Base-by-base conservation (phyloP, 2,888 invertebrate species). In the Cerceris rybyensis region DNA sequence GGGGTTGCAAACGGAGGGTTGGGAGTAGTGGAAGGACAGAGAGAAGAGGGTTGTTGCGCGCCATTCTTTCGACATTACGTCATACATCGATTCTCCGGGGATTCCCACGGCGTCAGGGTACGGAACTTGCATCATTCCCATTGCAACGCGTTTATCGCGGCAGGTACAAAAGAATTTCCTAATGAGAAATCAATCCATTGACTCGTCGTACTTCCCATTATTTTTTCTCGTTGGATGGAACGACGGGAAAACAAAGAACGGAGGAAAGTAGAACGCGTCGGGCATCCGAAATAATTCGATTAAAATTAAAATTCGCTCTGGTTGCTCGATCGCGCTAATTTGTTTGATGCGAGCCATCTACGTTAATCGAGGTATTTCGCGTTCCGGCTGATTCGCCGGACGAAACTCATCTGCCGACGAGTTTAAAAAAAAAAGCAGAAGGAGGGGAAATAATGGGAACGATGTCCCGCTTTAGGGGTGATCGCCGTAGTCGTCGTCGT, bases 41-140 rank as follows among this genome's bases (percentile, higher is more conserved):
- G 75, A 52, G 70, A 59, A 65, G 73, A 75, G 78, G 80, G 76
- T 78, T 73, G 57, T 28, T 11, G 64, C 63, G 64, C 78, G 74
- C 73, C 86, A 83, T 89, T 88, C 86, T 87, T 88, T 76, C 79
- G 70, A 82, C 83, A 85, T 90, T 88, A 88, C 89, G 90, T 89
- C 90, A 89, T 82, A 81, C 85, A 80, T 87, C 86, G 82, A 89
- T 88, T 84, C 83, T 76, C 81, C 67, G 75, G 89, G 90, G 88
- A 90, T 87, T 89, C 87, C 89, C 90, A 81, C 84, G 82, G 78
- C 82, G 85, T 85, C 78, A 65, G 70, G 70, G 69, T 14, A 69
- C 59, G 61, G 67, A 65, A 78, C 58, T 67, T 63, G 64, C 68
- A 42, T 4, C 28, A 4, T 28, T 28, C 28, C 28, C 28, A 4